A percentile compares a stretch with the other conserved stretches of the same genome.
phyloP scores from a whole-genome alignment of 2,888 invertebrate genomes.

The Eurytoma adleriae region DNA sequence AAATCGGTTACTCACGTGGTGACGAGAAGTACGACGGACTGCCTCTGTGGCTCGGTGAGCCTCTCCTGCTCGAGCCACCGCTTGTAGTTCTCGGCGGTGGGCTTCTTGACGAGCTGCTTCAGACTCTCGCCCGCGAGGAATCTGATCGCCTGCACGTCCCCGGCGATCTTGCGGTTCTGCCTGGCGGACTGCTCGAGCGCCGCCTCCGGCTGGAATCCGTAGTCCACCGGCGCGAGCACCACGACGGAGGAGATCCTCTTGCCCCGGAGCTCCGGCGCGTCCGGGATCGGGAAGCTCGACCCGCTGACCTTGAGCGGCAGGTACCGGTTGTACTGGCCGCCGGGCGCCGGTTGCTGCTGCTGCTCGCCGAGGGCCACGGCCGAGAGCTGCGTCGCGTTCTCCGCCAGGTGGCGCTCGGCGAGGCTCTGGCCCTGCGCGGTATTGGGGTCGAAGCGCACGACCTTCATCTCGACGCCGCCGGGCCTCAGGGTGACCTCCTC shows the following conservation, averaged over 20 bases:
- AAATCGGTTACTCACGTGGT: conserved; percentile 82
- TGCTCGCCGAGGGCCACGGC: conserved; percentile 82
- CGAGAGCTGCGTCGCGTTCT: conserved; percentile 85
- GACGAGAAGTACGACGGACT: conserved; percentile 89
- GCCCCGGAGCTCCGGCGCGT: conserved; percentile 85
- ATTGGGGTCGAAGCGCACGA: conserved; percentile 88
- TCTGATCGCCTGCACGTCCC: conserved; percentile 82
- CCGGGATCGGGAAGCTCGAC: conserved; percentile 89
- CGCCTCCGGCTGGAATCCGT: conserved; percentile 77
- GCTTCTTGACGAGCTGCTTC: conserved; percentile 85
- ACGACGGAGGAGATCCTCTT: conserved; percentile 90
- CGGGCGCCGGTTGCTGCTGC: conserved; percentile 65
- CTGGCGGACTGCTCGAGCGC: neutral
- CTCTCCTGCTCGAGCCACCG: conserved; percentile 89
- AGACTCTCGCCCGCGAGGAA: conserved; percentile 86
- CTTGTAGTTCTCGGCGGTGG: conserved; percentile 86
- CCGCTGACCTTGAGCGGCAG: conserved; percentile 90
- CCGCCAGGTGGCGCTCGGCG: conserved; percentile 84
- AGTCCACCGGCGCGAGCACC: conserved; percentile 89
- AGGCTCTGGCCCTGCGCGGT: conserved; percentile 84
- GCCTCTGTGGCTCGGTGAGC: conserved; percentile 84
- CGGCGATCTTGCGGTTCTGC: conserved; percentile 77
- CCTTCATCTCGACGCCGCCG: conserved; percentile 88
- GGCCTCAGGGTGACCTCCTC: conserved; percentile 75
- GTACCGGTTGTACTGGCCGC: conserved; percentile 88